phyloP scores from a whole-genome alignment of 2,113 vertebrate species.

The Paramormyrops kingsleyae region DNA sequence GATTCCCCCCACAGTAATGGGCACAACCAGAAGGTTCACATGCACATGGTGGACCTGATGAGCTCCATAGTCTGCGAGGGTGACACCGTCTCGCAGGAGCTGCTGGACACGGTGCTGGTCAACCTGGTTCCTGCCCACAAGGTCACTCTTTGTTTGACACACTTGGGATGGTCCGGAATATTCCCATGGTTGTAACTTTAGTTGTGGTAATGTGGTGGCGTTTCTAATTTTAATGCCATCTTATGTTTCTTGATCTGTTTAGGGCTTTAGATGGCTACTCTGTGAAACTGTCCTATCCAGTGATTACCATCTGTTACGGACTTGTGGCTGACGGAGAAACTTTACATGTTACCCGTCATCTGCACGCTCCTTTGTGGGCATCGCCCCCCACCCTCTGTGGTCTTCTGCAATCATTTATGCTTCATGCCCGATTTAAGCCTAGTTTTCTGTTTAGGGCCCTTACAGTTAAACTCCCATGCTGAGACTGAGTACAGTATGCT shows the following conservation, averaged over 20 bases:
- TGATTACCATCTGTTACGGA: neutral
- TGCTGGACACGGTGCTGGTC: constrained; percentile 92
- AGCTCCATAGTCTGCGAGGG: constrained; percentile 98
- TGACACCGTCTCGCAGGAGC: constrained; percentile 94
- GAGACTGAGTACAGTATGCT: neutral
- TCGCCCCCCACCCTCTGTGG: neutral
- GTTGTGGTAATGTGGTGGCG: neutral
- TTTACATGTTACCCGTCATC: neutral
- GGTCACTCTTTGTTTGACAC: constrained; percentile 55
- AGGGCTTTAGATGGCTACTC: neutral
- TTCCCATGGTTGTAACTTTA: neutral
- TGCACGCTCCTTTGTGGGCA: neutral
- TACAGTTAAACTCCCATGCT: neutral
- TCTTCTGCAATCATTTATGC: neutral
- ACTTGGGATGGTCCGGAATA: neutral
- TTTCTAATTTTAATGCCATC: neutral
- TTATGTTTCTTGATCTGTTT: neutral
- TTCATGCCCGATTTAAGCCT: neutral
- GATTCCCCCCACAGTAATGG: constrained; percentile 75
- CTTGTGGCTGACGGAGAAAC: neutral
- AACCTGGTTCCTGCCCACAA: constrained; percentile 97
- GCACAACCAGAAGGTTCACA: constrained; percentile 98
- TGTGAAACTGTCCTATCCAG: neutral
- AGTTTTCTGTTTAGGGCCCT: too few species aligned
- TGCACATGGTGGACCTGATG: constrained; percentile 99